Evolutionary conservation across 2,797 vertebrate genomes (phyloP).

Genomic region (Cossypha heuglini): DNA sequence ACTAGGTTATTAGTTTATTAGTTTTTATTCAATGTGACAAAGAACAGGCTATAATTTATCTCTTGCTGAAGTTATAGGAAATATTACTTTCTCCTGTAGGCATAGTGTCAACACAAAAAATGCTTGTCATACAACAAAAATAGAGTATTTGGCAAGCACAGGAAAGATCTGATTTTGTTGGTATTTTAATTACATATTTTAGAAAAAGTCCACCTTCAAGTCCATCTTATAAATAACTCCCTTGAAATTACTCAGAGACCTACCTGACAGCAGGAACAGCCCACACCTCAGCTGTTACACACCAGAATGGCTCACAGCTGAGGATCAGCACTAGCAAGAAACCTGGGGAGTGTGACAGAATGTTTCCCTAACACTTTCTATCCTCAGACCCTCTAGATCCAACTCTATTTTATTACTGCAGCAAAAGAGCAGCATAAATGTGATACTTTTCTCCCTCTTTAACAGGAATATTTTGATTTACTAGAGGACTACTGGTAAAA

Average conservation of each 20-base stretch:
- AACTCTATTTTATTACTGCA: background rate
- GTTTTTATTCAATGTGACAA: background rate
- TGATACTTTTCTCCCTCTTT: background rate
- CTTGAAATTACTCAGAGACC: background rate
- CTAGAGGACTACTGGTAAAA: background rate
- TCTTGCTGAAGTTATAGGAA: background rate
- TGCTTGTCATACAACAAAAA: background rate
- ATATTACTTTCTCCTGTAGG: background rate
- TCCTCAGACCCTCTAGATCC: background rate
- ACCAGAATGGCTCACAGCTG: background rate
- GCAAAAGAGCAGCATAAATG: background rate
- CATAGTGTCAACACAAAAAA: background rate
- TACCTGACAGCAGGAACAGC: background rate
- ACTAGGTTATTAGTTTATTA: background rate
- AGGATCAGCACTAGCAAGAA: background rate
- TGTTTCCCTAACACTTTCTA: background rate
- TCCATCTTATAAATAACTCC: background rate
- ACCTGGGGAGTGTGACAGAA: background rate
- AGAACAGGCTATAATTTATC: background rate
- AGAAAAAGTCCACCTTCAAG: background rate
- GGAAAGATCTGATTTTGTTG: background rate
- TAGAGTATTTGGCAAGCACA: background rate
- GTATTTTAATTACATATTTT: constrained; percentile 21
- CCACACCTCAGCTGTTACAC: background rate
- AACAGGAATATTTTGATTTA: background rate